Base-by-base conservation (phyloP, 92 coral and sea anemone genomes). In the Zoanthus sansibaricus region DNA sequence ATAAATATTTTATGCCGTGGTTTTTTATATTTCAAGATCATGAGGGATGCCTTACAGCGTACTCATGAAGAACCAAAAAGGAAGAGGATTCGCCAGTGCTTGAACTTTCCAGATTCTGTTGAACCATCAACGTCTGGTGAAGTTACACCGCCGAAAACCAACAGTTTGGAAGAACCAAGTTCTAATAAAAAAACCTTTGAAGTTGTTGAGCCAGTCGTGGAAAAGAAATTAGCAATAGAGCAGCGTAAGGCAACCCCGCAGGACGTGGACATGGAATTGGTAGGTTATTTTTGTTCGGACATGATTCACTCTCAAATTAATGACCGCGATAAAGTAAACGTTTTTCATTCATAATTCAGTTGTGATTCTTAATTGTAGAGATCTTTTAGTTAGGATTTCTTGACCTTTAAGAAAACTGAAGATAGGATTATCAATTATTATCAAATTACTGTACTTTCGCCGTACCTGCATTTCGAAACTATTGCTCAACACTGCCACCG, bases 231-330 rank as follows among this genome's bases (percentile, higher is more conserved):
- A 18, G 21, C 18, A 8, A 4, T 62, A 62, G 21, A 6, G 69
- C 69, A 62, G 69, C 69, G 7, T 7, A 8, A 62, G 69, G 69
- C 25, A n/a, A 62, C 25, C 21, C 69, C n/a, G 20, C 66, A 62
- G 69, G 17, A 56, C 17, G 15, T 56, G 64, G 64, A 13, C 69
- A 62, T 62, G 18, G 69, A 62, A 62, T 17, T 62, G 25, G 69
- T 62, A 62, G 69, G 64, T 56, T 62, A 16, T 62, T 62, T 62
- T 58, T 58, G 69, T 62, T n/a, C 69, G 25, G 69, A 21, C 21
- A 62, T 62, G 7, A 62, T 1, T n/a, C 10, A 20, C 7, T 62
- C n/a, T 7, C 9, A 7, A 7, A 62, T 62, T 20, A 62, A 62
- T 18, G 25, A 62, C 69, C 69, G n/a, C 69, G 69, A 62, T 14